phyloP scores from a whole-genome alignment of 1,140 invertebrate species.

The Lepidurus packardi region DNA sequence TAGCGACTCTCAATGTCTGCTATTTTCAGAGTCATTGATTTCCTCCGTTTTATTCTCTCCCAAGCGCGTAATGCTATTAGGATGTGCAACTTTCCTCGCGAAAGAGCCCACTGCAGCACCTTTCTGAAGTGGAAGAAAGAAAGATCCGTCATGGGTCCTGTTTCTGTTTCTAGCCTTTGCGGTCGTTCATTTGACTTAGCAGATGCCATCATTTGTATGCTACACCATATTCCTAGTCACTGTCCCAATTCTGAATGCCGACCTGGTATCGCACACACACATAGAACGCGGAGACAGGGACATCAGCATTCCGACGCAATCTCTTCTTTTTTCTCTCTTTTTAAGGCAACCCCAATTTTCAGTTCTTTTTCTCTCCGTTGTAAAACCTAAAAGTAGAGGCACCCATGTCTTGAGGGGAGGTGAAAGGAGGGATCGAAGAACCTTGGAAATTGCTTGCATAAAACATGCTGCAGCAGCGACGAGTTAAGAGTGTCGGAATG shows the following conservation, averaged over 20 bases:
- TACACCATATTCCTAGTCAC: neutral
- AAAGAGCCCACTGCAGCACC: neutral
- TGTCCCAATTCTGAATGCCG: slow-evolving; percentile 1
- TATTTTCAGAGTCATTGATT: slow-evolving; percentile 20
- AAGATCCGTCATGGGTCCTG: no score
- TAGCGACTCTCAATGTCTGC: slow-evolving; percentile 18
- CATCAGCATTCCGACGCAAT: neutral
- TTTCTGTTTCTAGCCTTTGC: no score
- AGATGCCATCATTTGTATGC: slow-evolving; percentile 3
- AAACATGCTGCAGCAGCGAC: slow-evolving; percentile 3
- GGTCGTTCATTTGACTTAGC: neutral
- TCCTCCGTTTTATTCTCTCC: neutral
- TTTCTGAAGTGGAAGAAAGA: neutral
- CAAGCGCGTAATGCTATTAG: neutral
- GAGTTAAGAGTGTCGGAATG: neutral
- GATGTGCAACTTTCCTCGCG: neutral
- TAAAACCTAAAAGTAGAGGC: neutral
- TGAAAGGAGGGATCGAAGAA: neutral
- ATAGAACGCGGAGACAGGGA: neutral
- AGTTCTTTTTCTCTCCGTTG: neutral
- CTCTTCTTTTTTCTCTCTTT: neutral
- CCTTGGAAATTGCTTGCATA: slow-evolving; percentile 13
- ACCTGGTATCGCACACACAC: neutral
- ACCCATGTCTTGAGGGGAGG: neutral
- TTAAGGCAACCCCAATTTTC: neutral